phyloP scores from a whole-genome alignment of 2,797 vertebrate genomes.

The Taeniopygia guttata region DNA sequence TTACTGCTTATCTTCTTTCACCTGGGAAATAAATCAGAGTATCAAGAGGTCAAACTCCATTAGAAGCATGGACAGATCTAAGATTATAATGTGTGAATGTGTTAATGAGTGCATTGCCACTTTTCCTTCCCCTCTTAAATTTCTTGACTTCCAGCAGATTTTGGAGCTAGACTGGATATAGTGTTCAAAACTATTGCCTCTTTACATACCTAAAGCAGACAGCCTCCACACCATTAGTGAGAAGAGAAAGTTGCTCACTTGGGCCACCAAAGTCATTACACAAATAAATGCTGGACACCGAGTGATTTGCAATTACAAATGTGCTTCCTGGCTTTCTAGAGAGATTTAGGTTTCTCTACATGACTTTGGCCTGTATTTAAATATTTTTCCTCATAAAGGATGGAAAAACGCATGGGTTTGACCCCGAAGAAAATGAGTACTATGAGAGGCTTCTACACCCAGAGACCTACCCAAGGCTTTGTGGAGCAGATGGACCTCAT shows the following conservation, averaged over 20 bases:
- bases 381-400: not conserved
- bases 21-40: not conserved
- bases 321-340: not conserved
- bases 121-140: not conserved
- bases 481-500: not conserved
- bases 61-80: not conserved
- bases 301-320: not conserved
- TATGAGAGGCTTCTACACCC: not conserved
- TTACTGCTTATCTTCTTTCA: not conserved
- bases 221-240: not conserved
- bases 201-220: not conserved
- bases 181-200: not conserved
- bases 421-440: not conserved
- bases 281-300: not conserved
- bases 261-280: not conserved
- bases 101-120: not conserved
- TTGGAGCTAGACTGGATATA: not conserved
- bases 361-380: not conserved
- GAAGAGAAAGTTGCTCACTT: not conserved
- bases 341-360: not conserved
- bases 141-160: not conserved
- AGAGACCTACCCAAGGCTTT: not conserved
- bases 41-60: not conserved
- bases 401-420: not conserved
- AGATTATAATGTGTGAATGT: not conserved